A percentile compares a stretch with the other conserved stretches of the same genome.
These are phyloP conservation scores for Euura lappo DNA, from an alignment of 1,140 invertebrate species.

Conservation along the genomic window DNA sequence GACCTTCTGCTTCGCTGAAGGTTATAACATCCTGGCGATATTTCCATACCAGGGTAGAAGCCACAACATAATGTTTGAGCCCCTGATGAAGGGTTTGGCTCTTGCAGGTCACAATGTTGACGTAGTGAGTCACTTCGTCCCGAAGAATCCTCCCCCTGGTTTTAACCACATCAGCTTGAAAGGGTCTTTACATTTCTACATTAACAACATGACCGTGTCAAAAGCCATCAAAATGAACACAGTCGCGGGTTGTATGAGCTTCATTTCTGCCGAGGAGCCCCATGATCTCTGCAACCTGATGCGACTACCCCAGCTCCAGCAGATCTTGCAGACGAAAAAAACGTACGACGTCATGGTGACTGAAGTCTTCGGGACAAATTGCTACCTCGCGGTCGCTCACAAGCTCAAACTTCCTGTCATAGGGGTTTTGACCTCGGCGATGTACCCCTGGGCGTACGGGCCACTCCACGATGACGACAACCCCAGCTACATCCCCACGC, in stretches of 20 bases:
- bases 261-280: not conserved
- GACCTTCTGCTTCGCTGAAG: not conserved
- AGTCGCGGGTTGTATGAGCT: not conserved
- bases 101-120: conserved; percentile 60
- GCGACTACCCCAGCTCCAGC: not conserved
- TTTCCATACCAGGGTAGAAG: conserved; percentile 56
- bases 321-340: not conserved
- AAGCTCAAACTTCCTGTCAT: not conserved
- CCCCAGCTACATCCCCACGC: not conserved
- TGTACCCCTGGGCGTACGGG: not conserved
- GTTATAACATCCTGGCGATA: conserved; percentile 53
- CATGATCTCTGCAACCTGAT: not conserved
- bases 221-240: not conserved
- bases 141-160: conserved; percentile 42
- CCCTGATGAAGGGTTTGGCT: conserved; percentile 53
- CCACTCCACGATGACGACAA: not conserved
- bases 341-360: not conserved
- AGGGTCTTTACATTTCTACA: not conserved
- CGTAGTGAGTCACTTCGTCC: conserved; percentile 39
- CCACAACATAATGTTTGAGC: conserved; percentile 57
- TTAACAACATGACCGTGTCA: not conserved
- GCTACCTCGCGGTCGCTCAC: not conserved
- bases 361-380: not conserved
- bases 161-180: conserved; percentile 35
- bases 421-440: not conserved